Evolutionary conservation across 2,113 vertebrate species (phyloP).

Genomic region (Pipa parva): DNA sequence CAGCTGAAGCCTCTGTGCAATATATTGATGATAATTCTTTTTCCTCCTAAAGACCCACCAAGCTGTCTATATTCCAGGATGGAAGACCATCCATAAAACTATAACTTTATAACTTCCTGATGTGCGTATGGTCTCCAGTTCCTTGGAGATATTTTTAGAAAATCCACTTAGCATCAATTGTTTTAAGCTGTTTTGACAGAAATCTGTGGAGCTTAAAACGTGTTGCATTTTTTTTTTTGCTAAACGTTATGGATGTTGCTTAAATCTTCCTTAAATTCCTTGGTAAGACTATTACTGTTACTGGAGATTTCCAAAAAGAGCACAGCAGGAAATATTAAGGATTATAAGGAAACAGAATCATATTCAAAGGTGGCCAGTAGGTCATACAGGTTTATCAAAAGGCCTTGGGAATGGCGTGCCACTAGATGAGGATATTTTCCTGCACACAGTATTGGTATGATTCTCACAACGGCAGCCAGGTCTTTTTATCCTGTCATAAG

Average conservation of each 20-base stretch:
- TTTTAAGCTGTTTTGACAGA: neutral
- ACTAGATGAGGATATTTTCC: slow-evolving; percentile 84
- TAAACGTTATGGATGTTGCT: neutral
- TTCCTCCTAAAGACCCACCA: neutral
- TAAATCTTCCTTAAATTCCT: slow-evolving; percentile 24
- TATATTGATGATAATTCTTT: neutral
- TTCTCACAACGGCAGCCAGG: slow-evolving; percentile 95
- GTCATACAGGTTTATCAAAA: slow-evolving; percentile 93
- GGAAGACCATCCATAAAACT: slow-evolving; percentile 3
- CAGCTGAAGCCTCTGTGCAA: neutral
- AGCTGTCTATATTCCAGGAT: neutral
- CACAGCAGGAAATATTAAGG: slow-evolving; percentile 22
- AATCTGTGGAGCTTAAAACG: neutral
- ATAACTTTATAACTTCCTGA: neutral
- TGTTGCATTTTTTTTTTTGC: neutral
- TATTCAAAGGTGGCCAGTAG: slow-evolving; percentile 47
- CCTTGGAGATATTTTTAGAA: neutral
- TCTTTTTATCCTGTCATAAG: slow-evolving; percentile 79
- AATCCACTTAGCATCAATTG: neutral
- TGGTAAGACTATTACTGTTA: slow-evolving; percentile 27
- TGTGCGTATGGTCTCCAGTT: neutral
- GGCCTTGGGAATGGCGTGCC: slow-evolving; percentile 78
- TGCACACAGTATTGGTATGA: slow-evolving; percentile 91
- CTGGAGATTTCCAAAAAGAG: slow-evolving; percentile 22
- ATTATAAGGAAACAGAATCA: slow-evolving; percentile 27